Percentiles rank a stretch among this genome's conserved stretches.
Conservation (phyloP, 2,113 vertebrate genomes). For the Eulacestoma nigropectus region DNA sequence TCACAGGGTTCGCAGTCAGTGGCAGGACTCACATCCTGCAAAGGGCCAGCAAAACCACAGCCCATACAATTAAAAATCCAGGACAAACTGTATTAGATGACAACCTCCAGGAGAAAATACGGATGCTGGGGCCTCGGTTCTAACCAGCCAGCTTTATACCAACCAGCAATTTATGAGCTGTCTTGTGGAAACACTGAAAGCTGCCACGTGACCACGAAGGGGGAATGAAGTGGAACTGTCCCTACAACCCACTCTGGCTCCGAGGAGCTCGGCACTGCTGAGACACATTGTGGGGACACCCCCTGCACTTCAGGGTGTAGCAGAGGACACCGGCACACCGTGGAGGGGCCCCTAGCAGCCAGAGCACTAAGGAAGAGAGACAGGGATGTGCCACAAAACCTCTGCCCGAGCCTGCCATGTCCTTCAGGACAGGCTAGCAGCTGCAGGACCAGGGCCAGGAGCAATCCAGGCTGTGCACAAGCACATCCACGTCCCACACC, state of each 20-base stretch:
- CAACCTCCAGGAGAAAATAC: background rate
- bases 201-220: rapidly evolving
- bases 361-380: rapidly evolving
- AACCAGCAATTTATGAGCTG: background rate
- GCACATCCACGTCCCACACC: background rate
- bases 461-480: background rate
- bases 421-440: background rate
- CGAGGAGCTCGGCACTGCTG: rapidly evolving
- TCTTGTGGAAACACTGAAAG: background rate
- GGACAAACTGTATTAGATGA: background rate
- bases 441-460: background rate
- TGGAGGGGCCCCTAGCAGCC: background rate
- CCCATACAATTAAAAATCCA: background rate
- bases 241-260: rapidly evolving
- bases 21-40: background rate
- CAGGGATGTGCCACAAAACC: background rate
- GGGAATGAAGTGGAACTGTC: background rate
- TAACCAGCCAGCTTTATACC: background rate
- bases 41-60: background rate
- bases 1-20: background rate
- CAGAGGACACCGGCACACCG: rapidly evolving
- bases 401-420: rapidly evolving
- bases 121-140: background rate
- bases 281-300: background rate
- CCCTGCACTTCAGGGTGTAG: background rate